Base-by-base conservation (phyloP, 1,140 invertebrate species). In the Trichonephila inaurata region DNA sequence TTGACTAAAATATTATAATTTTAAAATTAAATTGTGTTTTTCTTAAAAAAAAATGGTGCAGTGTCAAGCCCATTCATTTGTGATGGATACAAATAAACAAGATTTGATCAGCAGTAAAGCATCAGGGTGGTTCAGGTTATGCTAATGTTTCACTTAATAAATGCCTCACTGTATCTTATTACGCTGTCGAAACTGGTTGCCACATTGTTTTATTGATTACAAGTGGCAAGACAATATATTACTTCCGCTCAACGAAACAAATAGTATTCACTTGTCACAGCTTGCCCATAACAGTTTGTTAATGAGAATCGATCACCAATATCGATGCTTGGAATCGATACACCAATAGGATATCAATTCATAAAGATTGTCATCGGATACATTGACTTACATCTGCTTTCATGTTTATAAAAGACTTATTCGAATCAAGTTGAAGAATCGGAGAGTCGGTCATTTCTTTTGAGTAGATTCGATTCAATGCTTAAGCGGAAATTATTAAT, bases 121-220 rank as follows among this genome's bases (percentile, higher is more conserved):
- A 85, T 83, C 61, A 85, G 81, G 90, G 90, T 81, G 90, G 72
- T 85, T 82, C 90, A 66, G 60, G 60, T 83, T 85, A 92, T 92
- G 90, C 28, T 61, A 92, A 92, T 92, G 33, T 51, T 83, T 19
- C 28, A 6, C 62, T 92, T 92, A 92, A 85, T 92, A 64, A 62
- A 83, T 44, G 33, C 90, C 24, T 66, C 62, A 81, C 81, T 92
- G 90, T 92, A 92, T 92, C 90, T 92, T 40, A 92, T 92, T 92
- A 92, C 58, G 81, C 72, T 82, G 66, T 69, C 44, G 77, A 85
- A 64, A 85, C 62, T 18, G 60, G 81, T 85, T 92, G 90, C 90
- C 77, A 92, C 90, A 92, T 85, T 92, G 81, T 92, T 24, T 92
- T 66, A 92, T 92, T 92, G 90, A 92, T 92, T 92, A 92, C 81